These are phyloP conservation scores for Mellivora capensis DNA, from an alignment of 2,113 vertebrate genomes.

Conservation along the genomic window DNA sequence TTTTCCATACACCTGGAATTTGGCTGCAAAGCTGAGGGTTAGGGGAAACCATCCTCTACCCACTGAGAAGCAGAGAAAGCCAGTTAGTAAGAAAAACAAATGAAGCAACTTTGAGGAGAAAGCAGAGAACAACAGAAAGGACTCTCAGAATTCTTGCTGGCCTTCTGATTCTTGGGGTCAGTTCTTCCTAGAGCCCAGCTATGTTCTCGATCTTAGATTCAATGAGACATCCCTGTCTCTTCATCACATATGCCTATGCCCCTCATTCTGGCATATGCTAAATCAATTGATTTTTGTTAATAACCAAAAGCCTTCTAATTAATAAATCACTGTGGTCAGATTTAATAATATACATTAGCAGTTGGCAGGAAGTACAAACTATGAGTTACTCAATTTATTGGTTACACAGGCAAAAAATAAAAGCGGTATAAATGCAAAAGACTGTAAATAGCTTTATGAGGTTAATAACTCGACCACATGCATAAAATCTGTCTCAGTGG, in stretches of 20 bases:
- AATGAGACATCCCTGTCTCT: not conserved
- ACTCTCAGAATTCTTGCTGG: not conserved
- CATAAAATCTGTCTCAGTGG: not conserved
- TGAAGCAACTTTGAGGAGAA: not conserved
- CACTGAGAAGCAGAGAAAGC: not conserved
- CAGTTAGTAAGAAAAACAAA: not conserved
- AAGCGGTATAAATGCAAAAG: conserved; percentile 36
- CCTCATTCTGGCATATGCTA: not conserved
- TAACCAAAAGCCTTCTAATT: conserved; percentile 13
- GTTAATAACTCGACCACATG: conserved; percentile 27
- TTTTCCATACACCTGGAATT: not conserved
- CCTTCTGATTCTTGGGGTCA: not conserved
- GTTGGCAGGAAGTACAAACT: conserved; percentile 26
- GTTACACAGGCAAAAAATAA: not conserved
- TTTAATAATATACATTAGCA: conserved; percentile 42
- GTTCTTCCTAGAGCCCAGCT: not conserved
- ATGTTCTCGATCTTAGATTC: not conserved
- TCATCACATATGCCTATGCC: not conserved
- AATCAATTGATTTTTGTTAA: conserved; percentile 42
- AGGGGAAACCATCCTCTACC: not conserved
- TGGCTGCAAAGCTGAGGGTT: not conserved
- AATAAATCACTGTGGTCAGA: conserved; percentile 43
- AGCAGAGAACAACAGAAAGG: not conserved
- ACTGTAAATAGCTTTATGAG: not conserved
- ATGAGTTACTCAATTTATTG: conserved; percentile 40